Evolutionary conservation across 2,113 vertebrate genomes (phyloP).

Genomic region (Hyaena hyaena): DNA sequence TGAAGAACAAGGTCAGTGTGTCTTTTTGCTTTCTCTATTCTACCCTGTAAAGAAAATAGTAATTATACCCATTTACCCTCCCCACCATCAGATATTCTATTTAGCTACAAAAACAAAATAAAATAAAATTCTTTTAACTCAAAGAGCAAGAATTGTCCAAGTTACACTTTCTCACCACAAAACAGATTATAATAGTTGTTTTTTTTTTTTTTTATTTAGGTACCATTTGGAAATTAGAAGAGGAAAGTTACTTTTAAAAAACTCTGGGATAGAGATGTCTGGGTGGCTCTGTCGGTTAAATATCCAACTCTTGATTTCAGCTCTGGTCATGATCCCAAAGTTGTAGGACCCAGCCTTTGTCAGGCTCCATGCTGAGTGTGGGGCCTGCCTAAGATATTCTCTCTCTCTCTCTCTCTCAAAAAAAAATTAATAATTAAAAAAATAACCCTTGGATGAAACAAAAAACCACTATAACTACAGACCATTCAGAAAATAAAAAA

Average conservation of each 20-base stretch:
- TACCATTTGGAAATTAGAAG: neutral
- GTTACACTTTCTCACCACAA: neutral
- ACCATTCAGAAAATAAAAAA: slow-evolving; percentile 7
- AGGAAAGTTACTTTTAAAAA: slow-evolving; percentile 1
- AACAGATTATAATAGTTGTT: neutral
- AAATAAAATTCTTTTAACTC: neutral
- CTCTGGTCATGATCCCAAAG: too few relatives aligned
- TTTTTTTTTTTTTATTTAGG: neutral
- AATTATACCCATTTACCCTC: neutral
- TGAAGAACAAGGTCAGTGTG: neutral
- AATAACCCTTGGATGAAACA: neutral
- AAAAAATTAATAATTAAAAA: too few relatives aligned
- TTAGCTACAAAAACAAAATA: neutral
- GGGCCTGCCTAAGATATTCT: too few relatives aligned
- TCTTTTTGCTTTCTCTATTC: neutral
- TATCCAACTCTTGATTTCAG: too few relatives aligned
- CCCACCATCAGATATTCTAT: neutral
- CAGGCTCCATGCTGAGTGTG: too few relatives aligned
- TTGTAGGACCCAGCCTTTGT: too few relatives aligned
- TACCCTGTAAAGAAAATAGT: neutral
- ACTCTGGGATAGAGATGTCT: neutral
- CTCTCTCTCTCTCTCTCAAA: too few relatives aligned
- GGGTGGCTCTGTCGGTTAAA: too few relatives aligned
- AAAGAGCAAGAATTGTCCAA: neutral
- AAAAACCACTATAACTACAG: neutral